Percentiles rank a stretch among this genome's conserved stretches.
Evolutionary conservation across 2,797 vertebrate genomes (phyloP).

Genomic region (Loris lydekkerianus): DNA sequence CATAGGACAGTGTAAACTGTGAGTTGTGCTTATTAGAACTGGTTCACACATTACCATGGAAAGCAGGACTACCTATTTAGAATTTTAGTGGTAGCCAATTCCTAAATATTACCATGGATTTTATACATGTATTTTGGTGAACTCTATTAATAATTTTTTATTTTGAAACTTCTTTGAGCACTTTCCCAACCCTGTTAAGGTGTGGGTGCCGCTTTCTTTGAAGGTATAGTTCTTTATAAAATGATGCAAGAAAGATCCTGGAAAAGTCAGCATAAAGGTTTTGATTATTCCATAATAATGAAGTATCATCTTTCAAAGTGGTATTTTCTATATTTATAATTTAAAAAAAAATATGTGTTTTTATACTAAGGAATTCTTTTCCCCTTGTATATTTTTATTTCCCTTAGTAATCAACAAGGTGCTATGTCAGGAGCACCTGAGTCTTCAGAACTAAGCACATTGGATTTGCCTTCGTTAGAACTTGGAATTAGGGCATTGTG

Average conservation of each 20-base stretch:
- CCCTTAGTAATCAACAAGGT: slow-evolving; percentile 82
- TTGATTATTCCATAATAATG: background rate
- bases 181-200: background rate
- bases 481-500: background rate
- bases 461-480: slow-evolving; percentile 60
- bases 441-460: slow-evolving; percentile 44
- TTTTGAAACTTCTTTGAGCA: slow-evolving; percentile 39
- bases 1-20: background rate
- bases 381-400: slow-evolving; percentile 53
- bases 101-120: background rate
- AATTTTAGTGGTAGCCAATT: background rate
- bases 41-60: background rate
- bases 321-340: slow-evolving; percentile 33
- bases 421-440: background rate
- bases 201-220: background rate
- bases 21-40: background rate
- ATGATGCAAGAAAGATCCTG: background rate
- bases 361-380: background rate
- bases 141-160: background rate
- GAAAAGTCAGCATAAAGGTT: background rate
- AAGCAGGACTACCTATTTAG: background rate
- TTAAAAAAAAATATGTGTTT: background rate
- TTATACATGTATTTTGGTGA: background rate
- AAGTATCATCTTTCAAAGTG: background rate
- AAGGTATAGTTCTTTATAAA: slow-evolving; percentile 32